Conservation (phyloP, 2,113 vertebrate genomes). For the Ciconia stormi region DNA sequence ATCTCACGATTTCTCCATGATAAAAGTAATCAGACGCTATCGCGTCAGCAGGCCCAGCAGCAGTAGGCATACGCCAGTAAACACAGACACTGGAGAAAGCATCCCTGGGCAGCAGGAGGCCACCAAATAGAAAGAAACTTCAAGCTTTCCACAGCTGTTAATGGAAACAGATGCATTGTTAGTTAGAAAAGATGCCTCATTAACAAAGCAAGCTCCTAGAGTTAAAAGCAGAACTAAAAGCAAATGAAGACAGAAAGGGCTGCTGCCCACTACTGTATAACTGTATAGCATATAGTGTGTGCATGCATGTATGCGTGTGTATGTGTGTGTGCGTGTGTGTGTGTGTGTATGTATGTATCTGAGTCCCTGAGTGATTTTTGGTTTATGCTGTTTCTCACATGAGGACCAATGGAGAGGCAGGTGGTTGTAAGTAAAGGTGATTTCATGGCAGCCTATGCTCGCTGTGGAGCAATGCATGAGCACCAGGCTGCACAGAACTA, state of each 20-base stretch:
- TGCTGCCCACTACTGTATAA: background rate
- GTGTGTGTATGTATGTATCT: background rate
- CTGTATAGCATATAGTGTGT: too few species aligned
- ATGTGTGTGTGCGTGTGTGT: fast-evolving
- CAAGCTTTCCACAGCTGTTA: background rate
- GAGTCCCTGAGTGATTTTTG: background rate
- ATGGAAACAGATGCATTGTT: background rate
- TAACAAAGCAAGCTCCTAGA: background rate
- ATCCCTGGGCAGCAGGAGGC: background rate
- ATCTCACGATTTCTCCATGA: background rate
- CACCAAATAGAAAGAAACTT: background rate
- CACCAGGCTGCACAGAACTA: background rate
- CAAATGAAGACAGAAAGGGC: background rate
- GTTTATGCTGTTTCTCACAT: background rate
- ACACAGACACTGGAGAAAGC: background rate
- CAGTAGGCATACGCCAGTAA: background rate
- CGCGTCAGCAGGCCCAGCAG: background rate
- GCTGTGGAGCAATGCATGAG: too few species aligned
- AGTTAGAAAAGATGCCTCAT: background rate
- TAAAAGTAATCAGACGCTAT: background rate
- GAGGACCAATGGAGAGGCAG: background rate
- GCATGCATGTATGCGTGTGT: fast-evolving
- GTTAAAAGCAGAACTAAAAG: background rate
- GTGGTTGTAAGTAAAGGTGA: background rate
- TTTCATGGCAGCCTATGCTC: fast-evolving